phyloP scores from a whole-genome alignment of 2,888 invertebrate genomes.

The Eupithecia dodoneata region DNA sequence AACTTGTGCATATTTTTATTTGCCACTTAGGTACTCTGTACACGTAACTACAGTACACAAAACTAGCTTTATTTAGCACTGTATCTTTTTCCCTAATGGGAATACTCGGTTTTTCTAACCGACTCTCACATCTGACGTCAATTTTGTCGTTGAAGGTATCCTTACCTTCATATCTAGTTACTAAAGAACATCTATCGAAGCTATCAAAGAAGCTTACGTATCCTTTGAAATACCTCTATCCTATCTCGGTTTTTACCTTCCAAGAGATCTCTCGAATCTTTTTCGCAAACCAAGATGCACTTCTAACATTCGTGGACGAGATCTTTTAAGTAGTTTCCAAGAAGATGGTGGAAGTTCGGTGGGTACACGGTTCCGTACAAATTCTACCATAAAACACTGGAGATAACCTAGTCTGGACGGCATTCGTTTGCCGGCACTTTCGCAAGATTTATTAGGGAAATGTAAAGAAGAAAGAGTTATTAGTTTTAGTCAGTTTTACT shows the following conservation, averaged over 20 bases:
- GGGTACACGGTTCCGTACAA: conserved; percentile 42
- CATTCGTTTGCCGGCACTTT: conserved; percentile 53
- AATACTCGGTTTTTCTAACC: not conserved
- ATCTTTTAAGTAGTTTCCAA: conserved; percentile 40
- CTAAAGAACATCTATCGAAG: not conserved
- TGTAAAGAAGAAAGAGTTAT: conserved; percentile 61
- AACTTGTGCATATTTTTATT: not conserved
- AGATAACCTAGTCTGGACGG: conserved; percentile 53
- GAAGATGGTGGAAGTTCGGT: conserved; percentile 41
- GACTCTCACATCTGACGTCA: not conserved
- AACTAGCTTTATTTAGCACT: not conserved
- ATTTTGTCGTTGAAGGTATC: not conserved
- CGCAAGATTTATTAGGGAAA: conserved; percentile 61
- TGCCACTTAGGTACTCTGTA: not conserved
- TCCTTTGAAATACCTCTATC: not conserved
- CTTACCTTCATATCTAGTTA: not conserved
- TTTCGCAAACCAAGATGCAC: conserved; percentile 26
- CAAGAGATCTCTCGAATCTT: conserved; percentile 13
- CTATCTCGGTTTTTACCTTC: conserved; percentile 9
- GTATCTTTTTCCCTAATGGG: not conserved
- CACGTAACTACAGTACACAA: not conserved
- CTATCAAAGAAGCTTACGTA: not conserved
- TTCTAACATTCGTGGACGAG: conserved; percentile 32
- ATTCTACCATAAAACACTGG: conserved; percentile 47
- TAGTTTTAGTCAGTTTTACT: conserved; percentile 46